Conservation (phyloP, 1,140 invertebrate species). For the Cyclina sinensis region DNA sequence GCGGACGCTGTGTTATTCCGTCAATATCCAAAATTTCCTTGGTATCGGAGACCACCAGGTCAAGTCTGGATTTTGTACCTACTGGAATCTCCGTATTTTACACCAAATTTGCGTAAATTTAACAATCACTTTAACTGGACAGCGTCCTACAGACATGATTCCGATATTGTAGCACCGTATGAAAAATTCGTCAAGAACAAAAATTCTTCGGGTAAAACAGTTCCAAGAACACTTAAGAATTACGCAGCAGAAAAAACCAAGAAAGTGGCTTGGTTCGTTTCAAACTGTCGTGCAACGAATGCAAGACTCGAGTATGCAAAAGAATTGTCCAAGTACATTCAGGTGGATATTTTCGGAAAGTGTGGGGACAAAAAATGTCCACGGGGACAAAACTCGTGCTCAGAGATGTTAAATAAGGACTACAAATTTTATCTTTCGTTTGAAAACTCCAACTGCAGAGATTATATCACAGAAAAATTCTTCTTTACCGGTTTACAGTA, state of each 20-base stretch:
- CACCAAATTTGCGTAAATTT: conserved; percentile 90
- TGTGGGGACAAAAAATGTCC: conserved; percentile 87
- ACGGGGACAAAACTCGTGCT: conserved; percentile 93
- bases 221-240: conserved; percentile 73
- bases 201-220: conserved; percentile 46
- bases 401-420: conserved; percentile 96
- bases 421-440: conserved; percentile 99
- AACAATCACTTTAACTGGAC: conserved; percentile 97
- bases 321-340: conserved; percentile 88
- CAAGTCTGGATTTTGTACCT: conserved; percentile 89
- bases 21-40: conserved; percentile 52
- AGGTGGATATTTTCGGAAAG: conserved; percentile 91
- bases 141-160: conserved; percentile 93
- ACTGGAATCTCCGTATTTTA: conserved; percentile 91
- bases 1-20: conserved; percentile 74
- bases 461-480: conserved; percentile 88
- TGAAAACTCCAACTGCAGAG: conserved; percentile 87
- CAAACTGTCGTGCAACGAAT: conserved; percentile 89
- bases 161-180: conserved; percentile 97
- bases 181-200: conserved; percentile 90
- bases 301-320: conserved; percentile 88
- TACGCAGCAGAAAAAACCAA: conserved; percentile 85
- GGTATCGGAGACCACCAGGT: conserved; percentile 50
- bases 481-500: conserved; percentile 86
- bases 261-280: conserved; percentile 87